Base-by-base conservation (phyloP, 2,888 invertebrate species). In the Crocallis elinguaria region DNA sequence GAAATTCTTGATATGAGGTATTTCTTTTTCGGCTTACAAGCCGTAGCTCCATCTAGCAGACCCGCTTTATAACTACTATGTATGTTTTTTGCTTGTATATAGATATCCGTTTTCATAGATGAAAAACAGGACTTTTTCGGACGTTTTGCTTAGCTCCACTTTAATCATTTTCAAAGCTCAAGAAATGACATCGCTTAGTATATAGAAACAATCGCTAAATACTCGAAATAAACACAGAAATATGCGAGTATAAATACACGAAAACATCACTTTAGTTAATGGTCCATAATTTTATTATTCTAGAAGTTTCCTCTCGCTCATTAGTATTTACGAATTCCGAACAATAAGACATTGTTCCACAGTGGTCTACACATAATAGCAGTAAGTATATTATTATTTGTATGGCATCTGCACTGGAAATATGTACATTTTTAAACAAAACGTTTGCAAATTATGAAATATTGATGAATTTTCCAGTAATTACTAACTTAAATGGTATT, bases 291-390 rank as follows among this genome's bases (percentile, higher is more conserved):
- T 35, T 38, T 13, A 41, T 39, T 44, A 39, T 35, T 51, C 38
- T 33, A 41, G 37, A 23, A 33, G 16, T 43, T 29, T 36, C 14
- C 19, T 19, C 33, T 21, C 27, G 7, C 44, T 51, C 41, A 45
- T 41, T 35, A 21, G 7, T 45, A 41, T 51, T 33, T 36, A 51
- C 45, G 19, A 45, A 51, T 51, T 51, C 51, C 33, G 27, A 13
- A 36, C 23, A 37, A 37, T 39, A 39, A 33, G 16, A 38, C 38
- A 17, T 35, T 35, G 35, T 37, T 36, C 23, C 23, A 23, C 23
- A 37, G 13, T 23, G 23, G 35, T 32, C 21, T 12, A 37, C 12
- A 37, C 21, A 37, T 37, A 37, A 37, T n/a, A 37, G 13, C 17
- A 4, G 16, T 29, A 16, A 16, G n/a, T 11, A 17, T 19, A 9